A percentile compares a stretch with the other conserved stretches of the same genome.
phyloP scores from a whole-genome alignment of 92 coral and sea anemone species.

The Phenganax marumi region DNA sequence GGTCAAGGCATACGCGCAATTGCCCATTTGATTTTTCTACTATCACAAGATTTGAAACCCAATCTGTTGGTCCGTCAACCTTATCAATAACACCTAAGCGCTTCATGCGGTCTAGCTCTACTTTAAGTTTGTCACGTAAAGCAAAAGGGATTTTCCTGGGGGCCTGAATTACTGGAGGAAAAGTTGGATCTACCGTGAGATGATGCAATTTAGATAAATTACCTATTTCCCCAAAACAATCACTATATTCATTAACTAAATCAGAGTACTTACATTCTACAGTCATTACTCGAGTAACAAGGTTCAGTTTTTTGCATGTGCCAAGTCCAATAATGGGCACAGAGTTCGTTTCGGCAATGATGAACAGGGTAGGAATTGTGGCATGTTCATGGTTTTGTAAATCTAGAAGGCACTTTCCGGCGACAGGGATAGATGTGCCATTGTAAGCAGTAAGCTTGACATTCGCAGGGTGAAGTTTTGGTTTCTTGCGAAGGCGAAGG shows the following conservation, averaged over 20 bases:
- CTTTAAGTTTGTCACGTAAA: background rate
- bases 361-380: no score
- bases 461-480: background rate
- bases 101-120: background rate
- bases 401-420: no score
- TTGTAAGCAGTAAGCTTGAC: background rate
- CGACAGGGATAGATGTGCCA: background rate
- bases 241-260: background rate
- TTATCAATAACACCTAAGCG: background rate
- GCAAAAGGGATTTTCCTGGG: no score
- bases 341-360: no score
- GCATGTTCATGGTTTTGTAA: no score
- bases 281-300: no score
- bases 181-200: no score
- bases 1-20: slow-evolving; percentile 4
- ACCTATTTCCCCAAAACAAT: background rate
- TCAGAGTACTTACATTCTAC: no score
- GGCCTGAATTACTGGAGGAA: background rate
- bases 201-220: no score
- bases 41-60: slow-evolving; percentile 11
- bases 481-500: background rate
- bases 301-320: no score
- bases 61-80: slow-evolving; percentile 15
- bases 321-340: no score
- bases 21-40: slow-evolving; percentile 9